phyloP scores from a whole-genome alignment of 1,140 invertebrate species.

The Epicauta chinensis region DNA sequence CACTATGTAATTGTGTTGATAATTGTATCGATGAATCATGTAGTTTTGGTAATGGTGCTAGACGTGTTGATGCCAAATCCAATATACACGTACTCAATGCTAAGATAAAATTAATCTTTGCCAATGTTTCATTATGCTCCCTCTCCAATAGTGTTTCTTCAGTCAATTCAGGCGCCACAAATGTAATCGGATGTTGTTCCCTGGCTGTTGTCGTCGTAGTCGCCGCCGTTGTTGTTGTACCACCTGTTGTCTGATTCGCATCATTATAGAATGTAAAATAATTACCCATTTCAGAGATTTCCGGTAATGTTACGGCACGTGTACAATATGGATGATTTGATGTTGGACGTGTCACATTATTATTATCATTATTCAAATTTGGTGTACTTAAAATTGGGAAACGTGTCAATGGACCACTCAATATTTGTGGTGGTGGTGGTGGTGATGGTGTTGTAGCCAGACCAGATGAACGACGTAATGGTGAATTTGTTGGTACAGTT shows the following conservation, averaged over 20 bases:
- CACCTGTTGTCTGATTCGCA: too few relatives aligned
- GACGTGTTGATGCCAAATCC: constrained; percentile 72
- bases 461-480: constrained; percentile 63
- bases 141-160: constrained; percentile 93
- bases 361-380: constrained; percentile 47
- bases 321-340: constrained; percentile 60
- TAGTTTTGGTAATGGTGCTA: constrained; percentile 61
- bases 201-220: constrained; percentile 34
- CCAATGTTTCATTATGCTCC: constrained; percentile 89
- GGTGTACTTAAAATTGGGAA: constrained; percentile 52
- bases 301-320: constrained; percentile 69
- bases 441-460: not conserved
- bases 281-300: constrained; percentile 61
- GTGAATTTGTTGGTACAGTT: constrained; percentile 57
- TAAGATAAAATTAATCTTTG: constrained; percentile 88
- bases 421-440: constrained; percentile 59
- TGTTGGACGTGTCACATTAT: constrained; percentile 54
- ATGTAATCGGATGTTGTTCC: constrained; percentile 62
- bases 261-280: constrained; percentile 52
- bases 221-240: constrained; percentile 38
- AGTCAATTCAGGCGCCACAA: constrained; percentile 83
- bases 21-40: constrained; percentile 46
- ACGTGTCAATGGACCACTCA: constrained; percentile 54
- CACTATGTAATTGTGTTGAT: constrained; percentile 37
- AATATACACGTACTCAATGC: constrained; percentile 86